These are phyloP conservation scores for Raphicerus campestris DNA, from an alignment of 2,113 vertebrate species.

Conservation along the genomic window DNA sequence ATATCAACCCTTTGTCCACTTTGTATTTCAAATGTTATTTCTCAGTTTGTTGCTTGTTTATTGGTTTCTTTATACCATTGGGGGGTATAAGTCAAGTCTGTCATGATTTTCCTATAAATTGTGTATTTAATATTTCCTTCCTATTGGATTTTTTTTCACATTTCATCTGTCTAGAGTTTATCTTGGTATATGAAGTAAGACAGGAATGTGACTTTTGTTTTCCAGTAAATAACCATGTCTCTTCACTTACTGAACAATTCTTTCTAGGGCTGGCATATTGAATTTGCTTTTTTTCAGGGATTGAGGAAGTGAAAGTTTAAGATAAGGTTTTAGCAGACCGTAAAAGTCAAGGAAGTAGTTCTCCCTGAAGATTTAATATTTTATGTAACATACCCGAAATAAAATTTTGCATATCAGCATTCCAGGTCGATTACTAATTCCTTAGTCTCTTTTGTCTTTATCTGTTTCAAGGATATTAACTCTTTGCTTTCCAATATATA, in stretches of 20 bases:
- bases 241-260: slow-evolving; percentile 10
- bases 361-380: slow-evolving; percentile 51
- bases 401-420: slow-evolving; percentile 19
- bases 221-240: neutral
- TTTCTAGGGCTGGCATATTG: neutral
- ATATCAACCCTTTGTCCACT: neutral
- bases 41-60: neutral
- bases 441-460: neutral
- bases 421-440: neutral
- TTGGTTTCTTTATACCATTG: neutral
- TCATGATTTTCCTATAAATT: neutral
- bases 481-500: neutral
- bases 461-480: slow-evolving; percentile 26
- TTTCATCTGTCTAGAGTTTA: neutral
- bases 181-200: neutral
- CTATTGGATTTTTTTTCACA: neutral
- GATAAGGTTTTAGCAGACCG: slow-evolving; percentile 12
- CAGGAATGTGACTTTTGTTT: neutral
- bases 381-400: slow-evolving; percentile 37
- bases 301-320: neutral
- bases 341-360: slow-evolving; percentile 40
- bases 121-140: neutral
- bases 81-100: neutral
- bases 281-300: neutral
- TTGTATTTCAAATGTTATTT: neutral